Evolutionary conservation across 2,113 vertebrate species (phyloP), one percentile per base, ranked within the genome.

Genomic region (Pachyramphus minor): DNA sequence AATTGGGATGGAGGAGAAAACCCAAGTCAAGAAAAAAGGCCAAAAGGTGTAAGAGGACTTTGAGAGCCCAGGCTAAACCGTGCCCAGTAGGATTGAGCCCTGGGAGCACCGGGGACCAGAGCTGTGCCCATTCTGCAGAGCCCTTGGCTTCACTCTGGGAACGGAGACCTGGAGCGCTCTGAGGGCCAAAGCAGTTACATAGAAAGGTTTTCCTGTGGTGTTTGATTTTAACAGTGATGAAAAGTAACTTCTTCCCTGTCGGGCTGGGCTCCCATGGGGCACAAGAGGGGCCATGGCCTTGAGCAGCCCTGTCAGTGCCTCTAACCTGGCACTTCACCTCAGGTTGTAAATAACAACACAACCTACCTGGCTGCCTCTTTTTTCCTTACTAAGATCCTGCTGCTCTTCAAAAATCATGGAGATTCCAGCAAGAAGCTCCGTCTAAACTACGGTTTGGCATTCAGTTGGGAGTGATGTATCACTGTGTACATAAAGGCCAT

Each of bases 161-260:
- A 24, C 11, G 0, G 3, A 2, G 31, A 21, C 16, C 31, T 10
- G 1, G 20, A 21, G 39, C 1, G 4, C 39, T 24, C 31, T 18
- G 27, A 23, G 5, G 50, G 45, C 44, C 22, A 4, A 45, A 45
- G 45, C 41, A 13, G 25, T 42, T 21, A 10, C 30, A 12, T 16
- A 6, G 4, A 20, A 71, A 56, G 23, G 30, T n/a, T 85, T n/a
- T 39, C 42, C 47, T 31, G 23, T 33, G 35, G 25, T 25, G n/a
- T 47, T 72, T 42, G 58, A 49, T 79, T 75, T 56, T 44, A 41
- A 12, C 44, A 44, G 67, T 23, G 33, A 5, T 5, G 37, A 28
- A 56, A 83, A 79, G 22, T 7, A 44, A 37, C 50, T 68, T 8
- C 22, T 69, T 56, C 55, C 45, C 45, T 16, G 31, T 13, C 5